phyloP scores from a whole-genome alignment of 1,140 invertebrate genomes.

The Periplaneta americana region DNA sequence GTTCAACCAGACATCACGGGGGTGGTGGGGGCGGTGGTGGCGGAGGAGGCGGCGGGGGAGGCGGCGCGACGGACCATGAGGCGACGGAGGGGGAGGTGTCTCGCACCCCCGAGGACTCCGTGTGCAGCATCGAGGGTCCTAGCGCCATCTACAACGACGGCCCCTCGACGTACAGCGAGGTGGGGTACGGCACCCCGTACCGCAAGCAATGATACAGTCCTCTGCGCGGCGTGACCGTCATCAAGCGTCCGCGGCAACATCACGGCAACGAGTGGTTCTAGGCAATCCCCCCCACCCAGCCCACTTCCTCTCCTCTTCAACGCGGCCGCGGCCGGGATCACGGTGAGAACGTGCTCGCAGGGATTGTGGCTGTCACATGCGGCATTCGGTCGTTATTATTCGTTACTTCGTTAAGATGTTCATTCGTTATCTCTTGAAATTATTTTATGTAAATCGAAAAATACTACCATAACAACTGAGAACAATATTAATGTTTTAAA shows the following conservation, averaged over 20 bases:
- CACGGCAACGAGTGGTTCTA: background rate
- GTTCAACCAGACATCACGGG: conserved; percentile 27
- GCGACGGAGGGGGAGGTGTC: conserved; percentile 62
- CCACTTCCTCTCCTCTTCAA: background rate
- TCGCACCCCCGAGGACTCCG: conserved; percentile 59
- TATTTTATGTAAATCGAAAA: too few species aligned
- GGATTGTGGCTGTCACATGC: too few species aligned
- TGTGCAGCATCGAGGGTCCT: conserved; percentile 68
- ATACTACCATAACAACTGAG: too few species aligned
- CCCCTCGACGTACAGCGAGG: conserved; percentile 36
- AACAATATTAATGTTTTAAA: too few species aligned
- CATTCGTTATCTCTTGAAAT: too few species aligned
- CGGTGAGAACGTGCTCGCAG: too few species aligned
- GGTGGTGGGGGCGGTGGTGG: conserved; percentile 34
- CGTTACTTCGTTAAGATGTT: too few species aligned
- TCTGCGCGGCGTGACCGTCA: background rate
- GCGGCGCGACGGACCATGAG: conserved; percentile 28
- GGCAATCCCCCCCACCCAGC: background rate
- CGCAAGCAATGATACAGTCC: conserved; percentile 13
- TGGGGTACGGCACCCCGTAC: conserved; percentile 29
- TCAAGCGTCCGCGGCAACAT: background rate
- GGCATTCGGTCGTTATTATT: too few species aligned
- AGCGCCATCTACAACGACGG: conserved; percentile 44
- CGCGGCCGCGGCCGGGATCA: background rate
- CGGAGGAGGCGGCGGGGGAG: background rate